Evolutionary conservation across 2,797 vertebrate genomes (phyloP).

Genomic region (Sparus aurata): DNA sequence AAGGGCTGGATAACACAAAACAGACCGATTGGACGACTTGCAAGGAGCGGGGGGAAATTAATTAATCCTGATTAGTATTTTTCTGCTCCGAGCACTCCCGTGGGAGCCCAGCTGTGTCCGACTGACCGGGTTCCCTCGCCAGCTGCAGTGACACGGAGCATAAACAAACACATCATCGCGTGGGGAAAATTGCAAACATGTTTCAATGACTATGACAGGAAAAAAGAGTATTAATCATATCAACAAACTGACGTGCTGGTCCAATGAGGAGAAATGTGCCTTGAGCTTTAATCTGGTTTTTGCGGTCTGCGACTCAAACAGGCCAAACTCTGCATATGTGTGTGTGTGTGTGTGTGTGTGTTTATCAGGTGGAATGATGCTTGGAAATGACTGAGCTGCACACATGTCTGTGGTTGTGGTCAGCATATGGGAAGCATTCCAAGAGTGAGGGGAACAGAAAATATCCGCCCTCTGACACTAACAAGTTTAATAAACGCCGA

Average conservation of each 20-base stretch:
- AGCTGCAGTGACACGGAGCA: constrained; percentile 60
- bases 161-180: constrained; percentile 66
- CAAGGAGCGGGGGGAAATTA: constrained; percentile 58
- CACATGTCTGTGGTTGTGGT: constrained; percentile 72
- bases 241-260: constrained; percentile 49
- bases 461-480: constrained; percentile 69
- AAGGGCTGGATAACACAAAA: constrained; percentile 59
- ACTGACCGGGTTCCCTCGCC: constrained; percentile 42
- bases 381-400: constrained; percentile 49
- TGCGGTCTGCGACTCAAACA: constrained; percentile 54
- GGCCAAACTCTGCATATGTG: constrained; percentile 2
- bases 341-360: constrained; percentile 22
- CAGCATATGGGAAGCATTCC: constrained; percentile 67
- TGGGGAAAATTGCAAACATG: constrained; percentile 65
- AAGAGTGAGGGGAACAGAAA: constrained; percentile 59
- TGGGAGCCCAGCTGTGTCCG: constrained; percentile 49
- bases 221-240: constrained; percentile 58
- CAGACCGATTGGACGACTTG: constrained; percentile 61
- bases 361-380: constrained; percentile 65
- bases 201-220: constrained; percentile 52
- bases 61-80: constrained; percentile 74
- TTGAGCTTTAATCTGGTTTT: constrained; percentile 59
- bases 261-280: constrained; percentile 39
- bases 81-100: constrained; percentile 51
- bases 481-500: constrained; percentile 65